A percentile compares a stretch with the other conserved stretches of the same genome.
phyloP scores from a whole-genome alignment of 1,140 invertebrate genomes.

The Nasonia vitripennis region DNA sequence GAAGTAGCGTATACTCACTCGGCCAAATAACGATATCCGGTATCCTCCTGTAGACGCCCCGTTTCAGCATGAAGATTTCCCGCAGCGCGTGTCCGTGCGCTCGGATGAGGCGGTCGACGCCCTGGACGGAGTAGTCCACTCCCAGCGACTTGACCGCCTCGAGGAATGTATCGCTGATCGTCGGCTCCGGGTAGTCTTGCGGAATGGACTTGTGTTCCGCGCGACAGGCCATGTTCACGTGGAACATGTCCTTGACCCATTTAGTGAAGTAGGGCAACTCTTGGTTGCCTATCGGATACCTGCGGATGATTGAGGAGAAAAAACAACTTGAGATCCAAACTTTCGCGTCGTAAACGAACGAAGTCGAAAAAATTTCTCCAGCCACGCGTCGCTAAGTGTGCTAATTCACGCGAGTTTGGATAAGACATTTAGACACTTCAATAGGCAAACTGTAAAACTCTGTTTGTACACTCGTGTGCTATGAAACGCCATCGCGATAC shows the following conservation, averaged over 20 bases:
- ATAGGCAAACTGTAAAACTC: too few species aligned
- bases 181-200: conserved; percentile 76
- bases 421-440: too few species aligned
- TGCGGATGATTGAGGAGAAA: conserved; percentile 62
- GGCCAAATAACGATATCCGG: conserved; percentile 97
- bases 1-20: conserved; percentile 68
- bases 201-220: conserved; percentile 73
- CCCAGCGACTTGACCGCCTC: conserved; percentile 77
- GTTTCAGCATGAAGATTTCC: conserved; percentile 88
- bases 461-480: too few species aligned
- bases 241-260: conserved; percentile 87
- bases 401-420: too few species aligned
- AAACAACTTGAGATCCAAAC: too few species aligned
- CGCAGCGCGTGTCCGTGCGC: conserved; percentile 97
- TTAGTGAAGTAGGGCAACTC: conserved; percentile 86
- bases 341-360: too few species aligned
- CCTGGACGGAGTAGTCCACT: conserved; percentile 85
- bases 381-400: too few species aligned
- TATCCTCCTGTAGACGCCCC: conserved; percentile 86
- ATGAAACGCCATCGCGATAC: too few species aligned
- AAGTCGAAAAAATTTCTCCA: too few species aligned
- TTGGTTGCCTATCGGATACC: conserved; percentile 89
- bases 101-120: conserved; percentile 89
- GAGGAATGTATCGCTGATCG: conserved; percentile 77
- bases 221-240: conserved; percentile 77